Percentiles rank a stretch among this genome's conserved stretches.
These are phyloP conservation scores for Drosophila paulistorum DNA, from an alignment of 1,140 invertebrate species.

Conservation along the genomic window DNA sequence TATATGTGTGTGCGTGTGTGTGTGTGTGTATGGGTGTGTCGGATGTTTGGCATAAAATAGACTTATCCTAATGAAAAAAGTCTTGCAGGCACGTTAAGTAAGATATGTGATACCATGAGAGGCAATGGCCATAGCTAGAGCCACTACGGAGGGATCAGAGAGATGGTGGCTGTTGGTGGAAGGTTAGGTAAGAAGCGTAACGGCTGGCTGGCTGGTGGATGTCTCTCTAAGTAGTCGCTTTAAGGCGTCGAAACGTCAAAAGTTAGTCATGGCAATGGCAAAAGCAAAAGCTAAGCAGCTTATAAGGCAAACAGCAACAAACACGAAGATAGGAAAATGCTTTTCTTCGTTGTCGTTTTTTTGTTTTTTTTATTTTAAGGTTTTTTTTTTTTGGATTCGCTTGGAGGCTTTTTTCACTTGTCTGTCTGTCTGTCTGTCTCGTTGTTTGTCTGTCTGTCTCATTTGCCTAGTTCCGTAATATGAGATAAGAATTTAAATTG, in stretches of 20 bases:
- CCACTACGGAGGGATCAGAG: neutral
- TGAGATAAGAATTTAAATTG: conserved; percentile 70
- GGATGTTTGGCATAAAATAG: conserved; percentile 77
- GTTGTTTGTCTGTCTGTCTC: conserved; percentile 9
- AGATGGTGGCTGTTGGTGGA: too few relatives aligned
- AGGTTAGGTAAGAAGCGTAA: neutral
- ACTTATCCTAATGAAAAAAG: conserved; percentile 82
- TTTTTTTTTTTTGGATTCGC: conserved; percentile 34
- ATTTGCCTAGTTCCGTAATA: conserved; percentile 50
- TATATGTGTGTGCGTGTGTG: conserved; percentile 1
- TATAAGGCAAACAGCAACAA: conserved; percentile 44
- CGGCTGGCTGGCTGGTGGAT: neutral
- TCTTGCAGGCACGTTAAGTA: conserved; percentile 79
- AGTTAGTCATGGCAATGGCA: conserved; percentile 70
- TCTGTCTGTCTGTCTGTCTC: neutral
- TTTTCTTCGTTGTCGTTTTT: conserved; percentile 3
- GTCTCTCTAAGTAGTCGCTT: conserved; percentile 43
- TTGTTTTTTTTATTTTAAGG: conserved; percentile 21
- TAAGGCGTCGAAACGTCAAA: conserved; percentile 77
- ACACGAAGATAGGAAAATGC: conserved; percentile 34
- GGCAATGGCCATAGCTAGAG: conserved; percentile 18
- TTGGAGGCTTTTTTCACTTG: conserved; percentile 26
- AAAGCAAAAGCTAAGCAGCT: conserved; percentile 71
- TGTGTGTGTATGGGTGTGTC: conserved; percentile 32
- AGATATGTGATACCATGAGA: conserved; percentile 71